phyloP scores from a whole-genome alignment of 2,113 vertebrate genomes.

The Sula dactylatra region DNA sequence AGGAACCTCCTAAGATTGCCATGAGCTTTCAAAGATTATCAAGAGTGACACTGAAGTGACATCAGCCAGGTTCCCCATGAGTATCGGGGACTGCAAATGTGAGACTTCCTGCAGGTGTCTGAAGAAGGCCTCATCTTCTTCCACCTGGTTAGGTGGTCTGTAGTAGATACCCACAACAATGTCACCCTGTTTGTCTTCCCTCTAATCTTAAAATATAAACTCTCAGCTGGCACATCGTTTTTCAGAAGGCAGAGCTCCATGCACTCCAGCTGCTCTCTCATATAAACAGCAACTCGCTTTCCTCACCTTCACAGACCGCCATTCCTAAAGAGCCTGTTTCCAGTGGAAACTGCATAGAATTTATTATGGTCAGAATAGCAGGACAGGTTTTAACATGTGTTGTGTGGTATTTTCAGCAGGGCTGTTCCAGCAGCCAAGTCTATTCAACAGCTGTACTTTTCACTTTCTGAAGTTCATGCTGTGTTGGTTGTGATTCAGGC shows the following conservation, averaged over 20 bases:
- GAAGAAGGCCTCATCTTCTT: background rate
- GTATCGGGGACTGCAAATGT: background rate
- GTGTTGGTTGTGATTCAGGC: background rate
- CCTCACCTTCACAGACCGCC: background rate
- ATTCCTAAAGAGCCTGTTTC: background rate
- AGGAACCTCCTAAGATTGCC: background rate
- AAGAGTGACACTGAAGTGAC: background rate
- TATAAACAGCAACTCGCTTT: background rate
- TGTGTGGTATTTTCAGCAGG: background rate
- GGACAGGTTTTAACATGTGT: background rate
- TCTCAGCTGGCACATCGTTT: background rate
- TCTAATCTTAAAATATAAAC: background rate
- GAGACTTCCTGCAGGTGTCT: background rate
- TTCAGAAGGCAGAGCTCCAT: background rate
- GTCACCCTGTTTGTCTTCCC: background rate
- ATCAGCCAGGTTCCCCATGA: background rate
- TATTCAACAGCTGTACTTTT: background rate
- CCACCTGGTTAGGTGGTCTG: background rate
- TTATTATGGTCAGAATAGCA: background rate
- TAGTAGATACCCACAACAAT: background rate
- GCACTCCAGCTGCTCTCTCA: background rate
- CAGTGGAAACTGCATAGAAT: background rate
- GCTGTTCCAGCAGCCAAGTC: background rate
- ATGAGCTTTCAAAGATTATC: background rate
- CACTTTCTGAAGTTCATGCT: background rate